A percentile compares a stretch with the other conserved stretches of the same genome.
Conservation (phyloP, 2,888 invertebrate species). For the Periphyllus acericola region DNA sequence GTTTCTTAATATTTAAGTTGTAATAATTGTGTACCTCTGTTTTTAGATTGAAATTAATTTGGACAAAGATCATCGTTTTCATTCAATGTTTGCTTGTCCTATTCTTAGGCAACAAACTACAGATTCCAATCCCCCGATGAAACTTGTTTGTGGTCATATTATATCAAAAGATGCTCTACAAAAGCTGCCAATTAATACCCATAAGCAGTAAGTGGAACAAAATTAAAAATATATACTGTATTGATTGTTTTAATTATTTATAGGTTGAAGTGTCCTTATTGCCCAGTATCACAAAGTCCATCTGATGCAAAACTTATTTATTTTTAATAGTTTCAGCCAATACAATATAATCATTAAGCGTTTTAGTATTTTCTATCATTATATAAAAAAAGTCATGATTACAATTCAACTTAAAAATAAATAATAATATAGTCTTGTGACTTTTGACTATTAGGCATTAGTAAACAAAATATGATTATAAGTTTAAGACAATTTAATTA, state of each 20-base stretch:
- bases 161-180: slow-evolving; percentile 96
- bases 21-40: slow-evolving; percentile 27
- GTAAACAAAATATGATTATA: too few species aligned
- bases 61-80: slow-evolving; percentile 89
- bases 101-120: slow-evolving; percentile 96
- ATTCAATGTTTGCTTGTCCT: slow-evolving; percentile 98
- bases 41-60: slow-evolving; percentile 93
- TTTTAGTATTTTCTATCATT: not conserved
- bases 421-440: too few species aligned
- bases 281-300: slow-evolving; percentile 95
- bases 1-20: not conserved
- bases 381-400: too few species aligned
- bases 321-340: slow-evolving; percentile 74
- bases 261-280: slow-evolving; percentile 98
- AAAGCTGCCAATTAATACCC: slow-evolving; percentile 86
- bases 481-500: too few species aligned
- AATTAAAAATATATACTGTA: slow-evolving; percentile 65
- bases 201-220: slow-evolving; percentile 83
- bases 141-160: slow-evolving; percentile 96
- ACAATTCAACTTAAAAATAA: too few species aligned
- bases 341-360: not conserved
- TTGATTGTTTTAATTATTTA: slow-evolving; percentile 66
- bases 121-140: slow-evolving; percentile 96
- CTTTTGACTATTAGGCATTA: too few species aligned
- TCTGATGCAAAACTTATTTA: slow-evolving; percentile 91